These are phyloP conservation scores for Onthophagus taurus DNA, from an alignment of 1,140 invertebrate species.

Conservation along the genomic window DNA sequence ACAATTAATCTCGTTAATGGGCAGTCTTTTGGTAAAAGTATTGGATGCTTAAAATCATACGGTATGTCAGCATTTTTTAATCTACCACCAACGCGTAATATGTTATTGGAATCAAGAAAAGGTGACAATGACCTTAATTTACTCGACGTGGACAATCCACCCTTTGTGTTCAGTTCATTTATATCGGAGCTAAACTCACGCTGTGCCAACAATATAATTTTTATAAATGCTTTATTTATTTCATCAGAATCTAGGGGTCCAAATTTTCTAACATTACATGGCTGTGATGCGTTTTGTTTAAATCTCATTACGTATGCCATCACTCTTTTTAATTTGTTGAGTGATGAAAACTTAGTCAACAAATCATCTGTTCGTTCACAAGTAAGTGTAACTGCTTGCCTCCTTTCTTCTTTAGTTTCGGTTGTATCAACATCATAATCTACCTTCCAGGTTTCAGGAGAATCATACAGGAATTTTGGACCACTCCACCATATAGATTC, in stretches of 20 bases:
- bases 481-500: slow-evolving; percentile 6
- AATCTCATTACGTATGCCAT: background rate
- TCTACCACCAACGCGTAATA: slow-evolving; percentile 6
- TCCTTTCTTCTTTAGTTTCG: too few species aligned
- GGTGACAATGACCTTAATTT: background rate
- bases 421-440: too few species aligned
- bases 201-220: background rate
- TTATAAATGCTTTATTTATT: background rate
- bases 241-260: background rate
- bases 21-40: background rate
- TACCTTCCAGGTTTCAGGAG: too few species aligned
- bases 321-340: background rate
- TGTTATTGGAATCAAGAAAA: background rate
- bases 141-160: background rate
- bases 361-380: too few species aligned
- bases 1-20: background rate
- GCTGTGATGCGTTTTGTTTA: background rate
- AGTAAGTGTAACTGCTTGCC: too few species aligned
- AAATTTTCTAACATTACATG: background rate
- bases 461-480: background rate
- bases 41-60: background rate
- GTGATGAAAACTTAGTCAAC: background rate
- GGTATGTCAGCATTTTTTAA: background rate
- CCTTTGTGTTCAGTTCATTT: background rate
- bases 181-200: background rate